phyloP scores from a whole-genome alignment of 2,113 vertebrate species.

The Ranitomeya variabilis region DNA sequence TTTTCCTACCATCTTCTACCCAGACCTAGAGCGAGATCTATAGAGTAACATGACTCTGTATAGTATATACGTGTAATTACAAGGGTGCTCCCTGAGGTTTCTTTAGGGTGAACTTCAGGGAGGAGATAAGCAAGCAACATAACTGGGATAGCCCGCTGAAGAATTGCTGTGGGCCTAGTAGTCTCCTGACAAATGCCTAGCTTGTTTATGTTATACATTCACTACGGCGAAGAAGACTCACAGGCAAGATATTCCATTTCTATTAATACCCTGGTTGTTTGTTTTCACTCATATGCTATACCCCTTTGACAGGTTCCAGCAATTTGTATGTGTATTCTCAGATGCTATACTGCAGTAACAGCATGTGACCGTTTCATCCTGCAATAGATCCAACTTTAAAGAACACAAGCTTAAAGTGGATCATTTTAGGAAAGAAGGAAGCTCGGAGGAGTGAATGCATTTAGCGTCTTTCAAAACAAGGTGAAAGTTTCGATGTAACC shows the following conservation, averaged over 20 bases:
- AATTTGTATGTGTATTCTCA: constrained; percentile 34
- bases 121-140: constrained; percentile 16
- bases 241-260: constrained; percentile 50
- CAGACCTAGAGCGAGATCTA: constrained; percentile 49
- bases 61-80: constrained; percentile 1
- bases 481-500: background rate
- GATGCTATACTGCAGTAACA: background rate
- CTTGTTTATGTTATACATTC: constrained; percentile 54
- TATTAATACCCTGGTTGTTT: constrained; percentile 55
- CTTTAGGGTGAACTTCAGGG: constrained; percentile 44
- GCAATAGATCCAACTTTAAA: background rate
- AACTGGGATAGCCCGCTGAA: constrained; percentile 24
- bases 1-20: constrained; percentile 65
- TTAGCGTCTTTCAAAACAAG: background rate
- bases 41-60: background rate
- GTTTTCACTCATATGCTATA: constrained; percentile 47
- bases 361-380: constrained; percentile 18
- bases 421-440: background rate
- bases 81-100: background rate
- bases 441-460: background rate
- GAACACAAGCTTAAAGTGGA: background rate
- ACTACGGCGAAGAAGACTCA: constrained; percentile 36
- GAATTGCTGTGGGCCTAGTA: constrained; percentile 18
- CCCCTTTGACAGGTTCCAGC: constrained; percentile 49
- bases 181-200: constrained; percentile 40